Base-by-base conservation (phyloP, 2,113 vertebrate species). In the Turnix velox region DNA sequence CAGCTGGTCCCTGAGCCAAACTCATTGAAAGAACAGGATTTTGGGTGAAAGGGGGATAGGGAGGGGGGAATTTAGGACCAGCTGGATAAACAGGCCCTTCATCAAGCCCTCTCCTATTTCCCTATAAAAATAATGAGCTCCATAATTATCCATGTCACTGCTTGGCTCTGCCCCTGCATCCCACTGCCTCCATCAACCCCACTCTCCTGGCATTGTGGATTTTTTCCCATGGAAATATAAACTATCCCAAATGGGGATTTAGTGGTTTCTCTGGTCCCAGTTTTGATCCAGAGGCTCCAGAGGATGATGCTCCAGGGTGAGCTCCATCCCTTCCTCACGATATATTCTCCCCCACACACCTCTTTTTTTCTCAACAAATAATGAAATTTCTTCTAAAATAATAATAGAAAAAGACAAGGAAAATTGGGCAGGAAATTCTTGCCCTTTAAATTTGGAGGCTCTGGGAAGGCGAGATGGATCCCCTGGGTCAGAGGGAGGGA, bases 371-470 rank as follows among this genome's bases (percentile, higher is more conserved):
- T n/a, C n/a, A n/a, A n/a, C n/a, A 52, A 48, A 75, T 8, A 43
- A 45, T 54, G 39, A 49, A 51, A 88, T 25, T 7, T 27, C 61
- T 37, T 15, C 43, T 25, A 25, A 55, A 7, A 48, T 13, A 49
- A 87, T 9, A 27, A 46, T 16, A 65, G 18, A 14, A 25, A 45
- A 18, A 24, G 43, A 57, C 45, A 31, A 22, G 20, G 33, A 73
- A 68, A 33, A 25, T 49, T 28, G 3, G 7, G 49, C 84, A 91
- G 95, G 94, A 95, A 94, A 95, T 95, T 92, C 93, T 68, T 95
- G 79, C 87, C 80, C 90, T 88, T 95, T 74, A 90, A 90, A 79
- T 90, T 92, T 16, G 84, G 90, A 92, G 88, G 78, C 86, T 90
- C 57, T 79, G 67, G 78, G 88, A 91, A 85, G 89, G 68, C 7